These are phyloP conservation scores for Aphelenchoides avenae DNA, from an alignment of 1,140 invertebrate species.

Conservation along the genomic window DNA sequence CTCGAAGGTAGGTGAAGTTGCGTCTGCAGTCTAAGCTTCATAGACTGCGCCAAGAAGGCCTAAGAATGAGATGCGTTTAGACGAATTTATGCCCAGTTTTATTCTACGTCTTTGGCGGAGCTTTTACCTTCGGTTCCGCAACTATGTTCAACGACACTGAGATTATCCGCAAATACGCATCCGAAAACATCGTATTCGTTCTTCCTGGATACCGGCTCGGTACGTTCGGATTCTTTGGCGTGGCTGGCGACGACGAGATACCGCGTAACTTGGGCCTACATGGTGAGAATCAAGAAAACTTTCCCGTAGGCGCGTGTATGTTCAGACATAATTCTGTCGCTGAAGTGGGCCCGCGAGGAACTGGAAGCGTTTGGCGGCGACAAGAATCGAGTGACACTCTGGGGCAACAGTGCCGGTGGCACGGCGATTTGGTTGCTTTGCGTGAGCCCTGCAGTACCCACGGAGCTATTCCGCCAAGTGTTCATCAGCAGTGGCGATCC, in stretches of 20 bases:
- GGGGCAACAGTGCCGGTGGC: constrained; percentile 29
- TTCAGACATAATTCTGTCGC: constrained; percentile 66
- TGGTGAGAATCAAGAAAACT: constrained; percentile 19
- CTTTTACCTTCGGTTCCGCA: constrained; percentile 42
- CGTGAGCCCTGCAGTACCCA: constrained; percentile 9
- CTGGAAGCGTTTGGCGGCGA: constrained; percentile 72
- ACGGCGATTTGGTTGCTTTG: constrained; percentile 14
- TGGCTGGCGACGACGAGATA: constrained; percentile 52
- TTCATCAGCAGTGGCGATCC: constrained; percentile 9
- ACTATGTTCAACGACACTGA: constrained; percentile 45
- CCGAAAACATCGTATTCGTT: constrained; percentile 57
- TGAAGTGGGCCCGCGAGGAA: constrained; percentile 71
- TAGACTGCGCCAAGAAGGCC: not conserved
- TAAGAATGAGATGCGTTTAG: not conserved
- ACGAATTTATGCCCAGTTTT: constrained; percentile 39
- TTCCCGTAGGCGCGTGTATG: not conserved
- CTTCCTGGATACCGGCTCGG: constrained; percentile 60
- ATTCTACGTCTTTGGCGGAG: constrained; percentile 54
- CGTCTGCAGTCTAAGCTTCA: too few species aligned
- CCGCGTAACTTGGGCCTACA: constrained; percentile 45
- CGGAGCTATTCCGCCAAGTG: constrained; percentile 5
- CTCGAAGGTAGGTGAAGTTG: constrained; percentile 6
- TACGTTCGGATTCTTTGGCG: constrained; percentile 35
- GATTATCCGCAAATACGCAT: constrained; percentile 46
- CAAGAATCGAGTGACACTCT: constrained; percentile 66